phyloP scores from a whole-genome alignment of 2,888 invertebrate species.

The Pterobdella sp. region DNA sequence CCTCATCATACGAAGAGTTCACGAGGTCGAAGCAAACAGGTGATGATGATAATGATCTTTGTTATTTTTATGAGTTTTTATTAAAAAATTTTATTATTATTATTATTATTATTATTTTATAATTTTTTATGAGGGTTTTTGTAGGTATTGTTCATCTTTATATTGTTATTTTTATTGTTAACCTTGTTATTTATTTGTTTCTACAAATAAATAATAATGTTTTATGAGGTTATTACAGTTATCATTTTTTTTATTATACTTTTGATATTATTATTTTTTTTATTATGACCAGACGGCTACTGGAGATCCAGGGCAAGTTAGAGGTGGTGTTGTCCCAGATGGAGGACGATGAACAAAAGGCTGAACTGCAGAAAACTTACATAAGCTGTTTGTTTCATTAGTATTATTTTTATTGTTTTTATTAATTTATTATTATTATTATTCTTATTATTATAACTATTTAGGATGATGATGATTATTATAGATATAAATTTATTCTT shows the following conservation, averaged over 20 bases:
- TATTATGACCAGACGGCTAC: not conserved
- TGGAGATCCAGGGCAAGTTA: constrained; percentile 13
- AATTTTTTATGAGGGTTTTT: not conserved
- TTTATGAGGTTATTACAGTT: not conserved
- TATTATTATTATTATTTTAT: not conserved
- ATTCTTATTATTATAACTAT: no score
- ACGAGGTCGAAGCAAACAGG: not conserved
- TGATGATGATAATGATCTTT: no score
- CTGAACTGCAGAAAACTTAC: constrained; percentile 1
- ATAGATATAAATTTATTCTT: no score
- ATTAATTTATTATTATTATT: no score
- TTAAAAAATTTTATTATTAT: not conserved
- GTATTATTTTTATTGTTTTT: not conserved
- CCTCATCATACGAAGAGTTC: not conserved
- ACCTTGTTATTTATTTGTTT: no score
- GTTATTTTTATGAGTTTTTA: not conserved
- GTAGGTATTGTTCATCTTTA: no score
- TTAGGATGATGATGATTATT: no score
- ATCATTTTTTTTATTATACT: not conserved
- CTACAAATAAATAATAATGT: not conserved
- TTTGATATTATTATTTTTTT: not conserved
- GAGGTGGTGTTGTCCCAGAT: constrained; percentile 11
- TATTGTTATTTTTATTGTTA: no score
- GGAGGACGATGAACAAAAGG: constrained; percentile 2
- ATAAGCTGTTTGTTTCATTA: not conserved